A percentile compares a stretch with the other conserved stretches of the same genome.
These are phyloP conservation scores for Cephus cinctus DNA, from an alignment of 1,140 invertebrate genomes.

Conservation along the genomic window DNA sequence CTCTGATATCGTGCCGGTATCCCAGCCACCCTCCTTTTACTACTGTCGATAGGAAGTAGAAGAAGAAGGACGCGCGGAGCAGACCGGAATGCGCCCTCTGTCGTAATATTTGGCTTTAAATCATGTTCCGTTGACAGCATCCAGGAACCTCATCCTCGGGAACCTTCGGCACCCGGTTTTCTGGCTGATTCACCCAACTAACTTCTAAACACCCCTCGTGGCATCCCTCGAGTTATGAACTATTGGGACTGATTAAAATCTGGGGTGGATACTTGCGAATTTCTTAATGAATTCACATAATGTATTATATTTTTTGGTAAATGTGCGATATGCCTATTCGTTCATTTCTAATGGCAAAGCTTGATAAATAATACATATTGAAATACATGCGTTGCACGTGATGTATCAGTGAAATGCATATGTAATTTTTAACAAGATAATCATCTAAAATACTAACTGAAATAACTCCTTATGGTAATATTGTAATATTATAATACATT, in stretches of 20 bases:
- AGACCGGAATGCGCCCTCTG: slow-evolving; percentile 49
- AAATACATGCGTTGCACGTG: no score
- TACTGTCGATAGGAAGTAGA: slow-evolving; percentile 5
- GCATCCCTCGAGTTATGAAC: slow-evolving; percentile 1
- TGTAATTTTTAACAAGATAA: no score
- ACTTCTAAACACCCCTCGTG: not conserved
- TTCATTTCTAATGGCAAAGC: no score
- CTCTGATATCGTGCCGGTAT: slow-evolving; percentile 1
- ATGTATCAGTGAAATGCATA: no score
- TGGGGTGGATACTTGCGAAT: no score
- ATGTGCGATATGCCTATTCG: no score
- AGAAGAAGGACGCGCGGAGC: slow-evolving; percentile 19
- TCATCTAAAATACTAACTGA: no score
- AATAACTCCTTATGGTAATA: no score
- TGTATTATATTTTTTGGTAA: no score
- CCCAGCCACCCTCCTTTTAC: not conserved
- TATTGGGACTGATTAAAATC: not conserved
- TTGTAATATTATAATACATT: no score
- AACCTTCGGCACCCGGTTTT: slow-evolving; percentile 14
- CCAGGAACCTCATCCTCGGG: not conserved
- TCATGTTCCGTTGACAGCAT: slow-evolving; percentile 52
- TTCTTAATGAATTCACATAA: no score
- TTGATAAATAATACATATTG: no score
- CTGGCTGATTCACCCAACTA: slow-evolving; percentile 2
- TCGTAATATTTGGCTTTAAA: slow-evolving; percentile 60